These are phyloP conservation scores for Megaceryle alcyon DNA, from an alignment of 2,797 vertebrate species.

Conservation along the genomic window DNA sequence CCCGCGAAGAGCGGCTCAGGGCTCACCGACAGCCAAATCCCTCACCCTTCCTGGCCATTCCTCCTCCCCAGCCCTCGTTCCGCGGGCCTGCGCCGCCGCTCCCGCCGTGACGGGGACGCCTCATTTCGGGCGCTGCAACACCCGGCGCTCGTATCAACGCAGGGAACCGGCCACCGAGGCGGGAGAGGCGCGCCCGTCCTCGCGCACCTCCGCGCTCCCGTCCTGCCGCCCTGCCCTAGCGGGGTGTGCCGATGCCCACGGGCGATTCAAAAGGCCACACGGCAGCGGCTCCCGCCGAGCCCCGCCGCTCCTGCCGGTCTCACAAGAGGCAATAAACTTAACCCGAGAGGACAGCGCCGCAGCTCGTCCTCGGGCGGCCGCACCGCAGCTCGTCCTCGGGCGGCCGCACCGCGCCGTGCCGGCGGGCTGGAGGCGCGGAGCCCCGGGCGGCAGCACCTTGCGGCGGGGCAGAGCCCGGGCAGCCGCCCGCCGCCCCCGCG, in stretches of 20 bases:
- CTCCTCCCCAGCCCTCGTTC: not conserved
- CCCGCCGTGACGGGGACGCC: not conserved
- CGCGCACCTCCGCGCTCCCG: not conserved
- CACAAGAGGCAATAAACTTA: not conserved
- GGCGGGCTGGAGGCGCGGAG: not conserved
- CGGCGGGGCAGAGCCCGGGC: not conserved
- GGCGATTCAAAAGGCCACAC: not conserved
- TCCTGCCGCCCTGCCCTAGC: not conserved
- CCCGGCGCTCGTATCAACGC: not conserved
- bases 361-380: not conserved
- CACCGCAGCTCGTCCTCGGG: not conserved
- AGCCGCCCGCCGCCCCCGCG: not conserved
- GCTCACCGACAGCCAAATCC: not conserved
- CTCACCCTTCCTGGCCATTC: not conserved
- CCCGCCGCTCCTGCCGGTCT: not conserved
- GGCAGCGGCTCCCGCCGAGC: not conserved
- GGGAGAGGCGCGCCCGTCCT: not conserved
- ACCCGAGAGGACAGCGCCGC: not conserved
- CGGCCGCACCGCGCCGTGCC: not conserved
- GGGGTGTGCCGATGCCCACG: not conserved
- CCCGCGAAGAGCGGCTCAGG: not conserved
- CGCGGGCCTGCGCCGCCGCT: not conserved
- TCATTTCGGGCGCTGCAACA: not conserved
- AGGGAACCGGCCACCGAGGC: not conserved
- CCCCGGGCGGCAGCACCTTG: not conserved